Base-by-base conservation (phyloP, 2,797 vertebrate genomes). In the Myripristis jacobus region DNA sequence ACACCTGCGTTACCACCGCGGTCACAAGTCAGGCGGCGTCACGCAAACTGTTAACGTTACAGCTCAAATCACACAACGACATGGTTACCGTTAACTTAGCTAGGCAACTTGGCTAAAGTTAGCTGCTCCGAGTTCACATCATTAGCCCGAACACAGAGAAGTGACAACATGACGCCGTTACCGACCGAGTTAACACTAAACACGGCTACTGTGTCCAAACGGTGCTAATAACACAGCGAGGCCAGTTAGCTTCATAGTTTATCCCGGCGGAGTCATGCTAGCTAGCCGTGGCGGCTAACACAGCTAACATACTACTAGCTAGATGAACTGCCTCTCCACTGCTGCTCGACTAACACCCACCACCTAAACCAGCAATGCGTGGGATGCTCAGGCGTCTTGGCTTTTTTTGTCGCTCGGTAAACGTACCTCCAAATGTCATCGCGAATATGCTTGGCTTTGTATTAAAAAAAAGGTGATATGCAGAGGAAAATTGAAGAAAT, bases 401-500 rank as follows among this genome's bases (percentile, higher is more conserved):
- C 4, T 5, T 5, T 5, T 5, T 2, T 51, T 50, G 25, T n/a
- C 6, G 2, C 19, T 5, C 22, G 3, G 55, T 46, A 21, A 15
- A 90, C 93, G 57, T 81, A 95, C 94, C 94, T 89, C 83, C 81
- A 89, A 88, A 91, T 94, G 87, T 92, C 94, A 95, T 95, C 72
- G 88, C 94, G 93, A 63, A 83, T 69, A 55, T 79, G 29, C 65
- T 65, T 68, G 31, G 74, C 77, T 73, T 62, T 34, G n/a, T n/a
- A n/a, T n/a, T 62, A 50, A 59, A 67, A 50, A 59, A 67, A 81
- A 84, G 79, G 82, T 80, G 73, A 88, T 77, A 72, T 77, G 74
- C 66, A 75, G 83, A 62, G 70, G 73, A 85, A 84, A 88, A 80
- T 69, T 83, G 78, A 74, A 87, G 75, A 88, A 94, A 91, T 91